These are phyloP conservation scores for Podilymbus podiceps DNA, from an alignment of 2,113 vertebrate genomes.

Conservation along the genomic window DNA sequence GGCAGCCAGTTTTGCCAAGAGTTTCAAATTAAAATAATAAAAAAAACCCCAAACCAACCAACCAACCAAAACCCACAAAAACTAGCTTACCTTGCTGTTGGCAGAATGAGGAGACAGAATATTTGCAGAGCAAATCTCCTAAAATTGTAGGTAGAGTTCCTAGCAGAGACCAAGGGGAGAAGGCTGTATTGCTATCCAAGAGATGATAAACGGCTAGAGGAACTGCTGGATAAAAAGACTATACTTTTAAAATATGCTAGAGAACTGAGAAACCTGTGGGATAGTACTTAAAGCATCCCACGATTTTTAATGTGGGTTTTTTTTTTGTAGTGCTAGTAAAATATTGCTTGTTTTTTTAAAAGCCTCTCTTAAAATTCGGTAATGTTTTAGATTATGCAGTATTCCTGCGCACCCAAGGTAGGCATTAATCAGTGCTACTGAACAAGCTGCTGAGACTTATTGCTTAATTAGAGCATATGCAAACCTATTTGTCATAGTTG, in stretches of 20 bases:
- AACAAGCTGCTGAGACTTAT: not conserved
- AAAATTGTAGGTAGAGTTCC: not conserved
- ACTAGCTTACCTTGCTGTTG: not conserved
- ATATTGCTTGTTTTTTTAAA: conserved; percentile 29
- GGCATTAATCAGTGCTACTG: not conserved
- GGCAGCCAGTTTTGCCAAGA: not conserved
- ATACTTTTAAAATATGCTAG: not conserved
- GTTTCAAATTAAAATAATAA: not conserved
- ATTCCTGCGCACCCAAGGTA: not conserved
- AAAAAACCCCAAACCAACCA: no score
- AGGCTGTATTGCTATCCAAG: not conserved
- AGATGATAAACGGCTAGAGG: not conserved
- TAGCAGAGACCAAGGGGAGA: not conserved
- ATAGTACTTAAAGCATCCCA: not conserved
- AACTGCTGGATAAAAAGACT: not conserved
- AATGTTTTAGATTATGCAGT: not conserved
- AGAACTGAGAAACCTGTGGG: not conserved
- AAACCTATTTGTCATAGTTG: conserved; percentile 9
- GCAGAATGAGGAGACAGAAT: not conserved
- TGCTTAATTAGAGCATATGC: conserved; percentile 21
- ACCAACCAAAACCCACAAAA: no score
- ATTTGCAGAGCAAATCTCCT: not conserved
- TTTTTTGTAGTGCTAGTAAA: not conserved
- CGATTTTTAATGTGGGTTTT: not conserved
- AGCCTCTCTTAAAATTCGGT: not conserved